Conservation (phyloP, 2,888 invertebrate genomes). For the Caenorhabditis parvicauda region DNA sequence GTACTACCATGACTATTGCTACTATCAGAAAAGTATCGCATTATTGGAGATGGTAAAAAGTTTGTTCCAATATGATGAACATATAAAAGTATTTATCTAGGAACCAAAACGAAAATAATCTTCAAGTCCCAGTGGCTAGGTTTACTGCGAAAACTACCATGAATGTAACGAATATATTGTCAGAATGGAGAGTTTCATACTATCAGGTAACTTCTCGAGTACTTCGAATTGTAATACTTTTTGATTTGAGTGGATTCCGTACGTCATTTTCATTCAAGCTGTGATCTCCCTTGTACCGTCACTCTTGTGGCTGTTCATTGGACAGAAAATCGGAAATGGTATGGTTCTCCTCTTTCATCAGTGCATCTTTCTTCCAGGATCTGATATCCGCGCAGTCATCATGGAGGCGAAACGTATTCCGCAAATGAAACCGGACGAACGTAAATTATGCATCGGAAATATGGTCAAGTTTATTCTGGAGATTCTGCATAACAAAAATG, state of each 20-base stretch:
- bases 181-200: too few relatives aligned
- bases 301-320: constrained; percentile 19
- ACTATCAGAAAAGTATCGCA: constrained; percentile 22
- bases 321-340: constrained; percentile 6
- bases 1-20: constrained; percentile 30
- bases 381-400: constrained; percentile 5
- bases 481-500: too few relatives aligned
- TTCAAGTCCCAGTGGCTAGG: too few relatives aligned
- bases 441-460: too few relatives aligned
- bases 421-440: too few relatives aligned
- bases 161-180: too few relatives aligned
- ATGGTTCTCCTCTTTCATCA: not conserved
- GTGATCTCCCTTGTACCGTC: constrained; percentile 3
- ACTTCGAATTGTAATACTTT: not conserved
- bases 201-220: not conserved
- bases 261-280: not conserved
- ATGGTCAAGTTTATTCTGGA: too few relatives aligned
- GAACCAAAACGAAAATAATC: too few relatives aligned
- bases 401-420: constrained; percentile 8
- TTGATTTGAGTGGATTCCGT: constrained; percentile 8
- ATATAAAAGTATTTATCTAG: too few relatives aligned
- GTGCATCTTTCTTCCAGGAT: not conserved
- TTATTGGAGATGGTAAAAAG: too few relatives aligned
- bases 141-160: too few relatives aligned
- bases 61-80: too few relatives aligned